phyloP scores from a whole-genome alignment of 2,113 vertebrate species.

The Alces alces region DNA sequence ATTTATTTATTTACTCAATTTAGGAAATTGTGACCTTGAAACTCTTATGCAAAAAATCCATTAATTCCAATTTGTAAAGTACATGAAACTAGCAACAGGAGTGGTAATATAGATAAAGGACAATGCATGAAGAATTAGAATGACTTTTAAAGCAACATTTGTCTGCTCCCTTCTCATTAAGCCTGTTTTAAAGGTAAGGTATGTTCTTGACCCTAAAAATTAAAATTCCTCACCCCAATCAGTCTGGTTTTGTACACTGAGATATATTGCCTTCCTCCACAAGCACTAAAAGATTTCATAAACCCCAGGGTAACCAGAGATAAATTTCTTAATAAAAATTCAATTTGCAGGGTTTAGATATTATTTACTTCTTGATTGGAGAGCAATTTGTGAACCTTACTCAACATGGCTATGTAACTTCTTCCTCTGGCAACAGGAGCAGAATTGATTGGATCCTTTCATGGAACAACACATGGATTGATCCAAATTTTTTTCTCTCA shows the following conservation, averaged over 20 bases:
- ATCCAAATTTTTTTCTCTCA: neutral
- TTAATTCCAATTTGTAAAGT: conserved; percentile 65
- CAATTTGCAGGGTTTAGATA: conserved; percentile 58
- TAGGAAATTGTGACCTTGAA: conserved; percentile 57
- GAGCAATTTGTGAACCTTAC: conserved; percentile 48
- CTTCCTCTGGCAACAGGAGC: conserved; percentile 44
- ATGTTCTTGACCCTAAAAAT: conserved; percentile 60
- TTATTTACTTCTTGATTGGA: conserved; percentile 58
- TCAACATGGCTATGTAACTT: conserved; percentile 4
- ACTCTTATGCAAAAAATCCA: conserved; percentile 39
- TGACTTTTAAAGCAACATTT: conserved; percentile 41
- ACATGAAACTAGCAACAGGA: conserved; percentile 11
- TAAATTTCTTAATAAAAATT: conserved; percentile 71
- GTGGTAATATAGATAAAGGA: neutral
- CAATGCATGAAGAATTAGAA: neutral
- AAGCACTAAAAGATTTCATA: conserved; percentile 38
- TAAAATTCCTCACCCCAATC: conserved; percentile 63
- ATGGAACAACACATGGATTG: conserved; percentile 25
- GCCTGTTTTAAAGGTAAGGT: conserved; percentile 54
- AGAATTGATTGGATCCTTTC: conserved; percentile 44
- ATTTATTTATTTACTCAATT: conserved; percentile 60
- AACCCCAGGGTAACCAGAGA: conserved; percentile 50
- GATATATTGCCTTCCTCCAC: conserved; percentile 40
- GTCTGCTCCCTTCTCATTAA: conserved; percentile 43
- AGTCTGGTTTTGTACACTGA: conserved; percentile 47